These are phyloP conservation scores for Mareca strepera DNA, from an alignment of 2,797 vertebrate genomes.

Conservation along the genomic window DNA sequence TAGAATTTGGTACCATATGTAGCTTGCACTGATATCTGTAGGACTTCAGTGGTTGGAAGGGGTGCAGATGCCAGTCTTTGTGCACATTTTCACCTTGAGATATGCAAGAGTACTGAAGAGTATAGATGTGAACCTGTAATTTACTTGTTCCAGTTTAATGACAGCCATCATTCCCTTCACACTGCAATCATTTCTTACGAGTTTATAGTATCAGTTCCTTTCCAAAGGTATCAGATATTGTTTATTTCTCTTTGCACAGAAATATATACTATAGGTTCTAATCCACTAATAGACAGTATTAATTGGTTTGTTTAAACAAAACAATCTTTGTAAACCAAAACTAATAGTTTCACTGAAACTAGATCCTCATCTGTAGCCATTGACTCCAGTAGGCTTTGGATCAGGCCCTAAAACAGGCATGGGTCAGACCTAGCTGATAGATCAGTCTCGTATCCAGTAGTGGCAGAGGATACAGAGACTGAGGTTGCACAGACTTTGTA, in stretches of 20 bases:
- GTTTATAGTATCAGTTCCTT: background rate
- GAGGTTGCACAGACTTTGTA: background rate
- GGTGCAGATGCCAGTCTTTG: background rate
- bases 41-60: background rate
- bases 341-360: constrained; percentile 69
- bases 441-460: background rate
- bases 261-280: background rate
- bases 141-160: background rate
- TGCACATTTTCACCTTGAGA: background rate
- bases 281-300: background rate
- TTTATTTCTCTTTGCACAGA: constrained; percentile 24
- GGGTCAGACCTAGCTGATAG: background rate
- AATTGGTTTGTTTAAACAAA: constrained; percentile 45
- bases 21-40: background rate
- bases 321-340: constrained; percentile 32
- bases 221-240: background rate
- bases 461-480: background rate
- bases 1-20: background rate
- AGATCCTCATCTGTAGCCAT: constrained; percentile 37
- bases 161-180: background rate
- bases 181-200: background rate
- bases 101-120: background rate
- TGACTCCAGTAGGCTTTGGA: constrained; percentile 26
- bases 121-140: background rate
- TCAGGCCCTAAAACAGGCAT: constrained; percentile 65